Evolutionary conservation across 1,140 invertebrate genomes (phyloP).

Genomic region (Propsilocerus akamusi): DNA sequence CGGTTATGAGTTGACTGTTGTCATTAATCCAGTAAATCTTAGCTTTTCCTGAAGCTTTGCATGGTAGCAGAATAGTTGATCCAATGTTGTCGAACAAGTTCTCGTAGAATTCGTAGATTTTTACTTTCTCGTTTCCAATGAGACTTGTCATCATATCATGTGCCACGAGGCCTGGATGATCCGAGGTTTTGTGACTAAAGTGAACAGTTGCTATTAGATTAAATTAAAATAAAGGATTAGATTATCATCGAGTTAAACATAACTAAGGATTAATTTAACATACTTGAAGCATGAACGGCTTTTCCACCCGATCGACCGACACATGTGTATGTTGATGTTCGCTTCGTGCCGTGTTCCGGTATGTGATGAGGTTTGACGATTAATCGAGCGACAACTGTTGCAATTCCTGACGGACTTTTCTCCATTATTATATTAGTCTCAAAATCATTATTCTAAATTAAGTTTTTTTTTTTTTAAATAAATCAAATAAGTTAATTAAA

Average conservation of each 20-base stretch:
- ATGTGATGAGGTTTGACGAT: constrained; percentile 20
- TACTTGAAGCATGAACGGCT: constrained; percentile 30
- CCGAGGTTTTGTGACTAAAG: neutral
- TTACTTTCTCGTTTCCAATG: constrained; percentile 26
- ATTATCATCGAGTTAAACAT: too few species aligned
- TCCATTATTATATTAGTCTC: constrained; percentile 32
- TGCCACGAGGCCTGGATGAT: neutral
- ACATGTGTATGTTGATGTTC: constrained; percentile 41
- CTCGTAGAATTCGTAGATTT: constrained; percentile 31
- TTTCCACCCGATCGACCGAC: constrained; percentile 41
- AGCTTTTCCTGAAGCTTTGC: constrained; percentile 42
- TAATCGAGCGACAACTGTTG: constrained; percentile 40
- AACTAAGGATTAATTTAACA: too few species aligned
- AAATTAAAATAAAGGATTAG: too few species aligned
- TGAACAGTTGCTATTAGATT: neutral
- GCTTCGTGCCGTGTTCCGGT: constrained; percentile 12
- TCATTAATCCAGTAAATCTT: constrained; percentile 44
- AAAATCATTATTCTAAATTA: constrained; percentile 18
- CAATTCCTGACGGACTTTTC: constrained; percentile 30
- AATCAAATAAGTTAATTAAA: constrained; percentile 7
- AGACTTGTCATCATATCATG: constrained; percentile 12
- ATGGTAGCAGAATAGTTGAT: constrained; percentile 44
- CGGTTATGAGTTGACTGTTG: constrained; percentile 29
- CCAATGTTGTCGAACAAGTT: constrained; percentile 35
- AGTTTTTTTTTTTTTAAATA: neutral